Evolutionary conservation across 2,888 invertebrate species (phyloP), one percentile per base, ranked within the genome.

Genomic region (Eupithecia centaureata): DNA sequence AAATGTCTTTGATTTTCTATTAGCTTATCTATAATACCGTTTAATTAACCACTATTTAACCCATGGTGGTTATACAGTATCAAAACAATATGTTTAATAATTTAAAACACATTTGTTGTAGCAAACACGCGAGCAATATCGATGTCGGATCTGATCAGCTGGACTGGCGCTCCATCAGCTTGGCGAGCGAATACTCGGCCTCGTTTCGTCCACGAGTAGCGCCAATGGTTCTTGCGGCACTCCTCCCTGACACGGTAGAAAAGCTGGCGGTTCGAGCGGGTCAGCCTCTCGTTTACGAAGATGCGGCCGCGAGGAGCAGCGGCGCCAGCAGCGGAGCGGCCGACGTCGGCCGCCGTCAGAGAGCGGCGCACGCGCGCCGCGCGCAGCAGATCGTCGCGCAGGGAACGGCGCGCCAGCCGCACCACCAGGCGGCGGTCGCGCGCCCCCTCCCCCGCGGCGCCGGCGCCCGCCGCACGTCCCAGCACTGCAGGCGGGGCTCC

Each of bases 151-250:
- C 47, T 22, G 47, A 10, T 22, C 22, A 47, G 22, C 18, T 1
- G 47, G 47, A 22, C 47, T 7, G n/a, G 47, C 8, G 18, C 61
- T 25, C 67, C 67, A 0, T 67, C 67, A 5, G 25, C 13, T 25
- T 62, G 58, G 12, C 58, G 57, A 0, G 18, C 62, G 30, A 27
- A 58, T 12, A 62, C 27, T 5, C 67, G 58, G 18, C 67, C 67
- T 5, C 38, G 25, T 35, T 42, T 58, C 13, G 62, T 67, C 67
- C 67, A 65, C 3, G 61, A 54, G 30, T 25, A 65, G 5, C 61
- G 8, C 65, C 65, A 65, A 5, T 52, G 8, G 2, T 2, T 22
- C 18, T 25, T 27, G 1, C 38, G 27, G 54, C 67, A 58, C 30
- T 61, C 63, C 15, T 62, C 62, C 0, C 65, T 58, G 2, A 32